phyloP scores from a whole-genome alignment of 2,113 vertebrate genomes.

The Bos javanicus region DNA sequence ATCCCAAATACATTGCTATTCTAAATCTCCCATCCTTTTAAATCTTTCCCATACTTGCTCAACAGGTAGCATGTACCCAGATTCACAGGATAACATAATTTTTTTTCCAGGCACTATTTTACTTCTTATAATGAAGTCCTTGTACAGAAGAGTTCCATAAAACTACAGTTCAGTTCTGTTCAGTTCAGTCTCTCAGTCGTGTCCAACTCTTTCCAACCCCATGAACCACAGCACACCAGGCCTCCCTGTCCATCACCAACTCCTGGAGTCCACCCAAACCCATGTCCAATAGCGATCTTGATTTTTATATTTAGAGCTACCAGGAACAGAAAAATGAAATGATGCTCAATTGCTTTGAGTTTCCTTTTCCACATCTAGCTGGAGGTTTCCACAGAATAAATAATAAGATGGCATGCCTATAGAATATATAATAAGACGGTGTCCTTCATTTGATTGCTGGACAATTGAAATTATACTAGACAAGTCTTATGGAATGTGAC shows the following conservation, averaged over 20 bases:
- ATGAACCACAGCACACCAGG: rapidly evolving
- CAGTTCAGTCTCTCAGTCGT: neutral
- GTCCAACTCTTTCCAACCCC: neutral
- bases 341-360: neutral
- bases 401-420: neutral
- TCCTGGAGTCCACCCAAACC: neutral
- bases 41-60: neutral
- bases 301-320: slow-evolving; percentile 8
- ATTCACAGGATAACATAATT: neutral
- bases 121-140: neutral
- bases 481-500: neutral
- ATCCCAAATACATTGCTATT: neutral
- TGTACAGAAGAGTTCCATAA: slow-evolving; percentile 6
- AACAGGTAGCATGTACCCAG: neutral
- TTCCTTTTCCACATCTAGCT: neutral
- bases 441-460: neutral
- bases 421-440: neutral
- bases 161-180: neutral
- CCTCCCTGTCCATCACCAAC: neutral
- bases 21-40: neutral
- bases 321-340: slow-evolving; percentile 27
- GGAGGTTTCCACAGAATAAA: neutral
- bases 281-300: neutral
- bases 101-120: neutral
- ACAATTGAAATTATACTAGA: neutral